Evolutionary conservation across 2,113 vertebrate genomes (phyloP).

Genomic region (Rallus limicola): DNA sequence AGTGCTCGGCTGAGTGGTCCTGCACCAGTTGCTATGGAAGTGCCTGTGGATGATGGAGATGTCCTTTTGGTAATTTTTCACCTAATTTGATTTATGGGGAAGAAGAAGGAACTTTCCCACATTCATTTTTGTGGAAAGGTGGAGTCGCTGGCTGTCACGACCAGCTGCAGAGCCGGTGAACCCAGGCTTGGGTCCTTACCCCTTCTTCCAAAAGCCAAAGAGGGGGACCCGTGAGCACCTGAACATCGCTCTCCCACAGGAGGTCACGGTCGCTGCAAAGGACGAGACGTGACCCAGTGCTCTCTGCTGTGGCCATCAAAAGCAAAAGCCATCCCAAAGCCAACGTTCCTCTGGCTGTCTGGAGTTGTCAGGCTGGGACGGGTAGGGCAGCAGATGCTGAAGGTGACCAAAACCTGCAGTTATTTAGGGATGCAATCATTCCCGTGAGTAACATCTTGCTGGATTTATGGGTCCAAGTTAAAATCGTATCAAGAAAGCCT

Average conservation of each 20-base stretch:
- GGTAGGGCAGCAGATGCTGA: not conserved
- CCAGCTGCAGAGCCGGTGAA: accelerated
- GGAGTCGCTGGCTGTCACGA: not conserved
- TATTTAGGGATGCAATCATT: not conserved
- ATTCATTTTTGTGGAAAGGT: slow-evolving; percentile 17
- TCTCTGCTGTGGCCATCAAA: not conserved
- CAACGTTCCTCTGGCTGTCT: not conserved
- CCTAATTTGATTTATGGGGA: slow-evolving; percentile 28
- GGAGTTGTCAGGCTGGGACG: not conserved
- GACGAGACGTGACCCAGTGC: accelerated
- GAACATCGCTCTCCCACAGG: not conserved
- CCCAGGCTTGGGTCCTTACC: not conserved
- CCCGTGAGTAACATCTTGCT: not conserved
- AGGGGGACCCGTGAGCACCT: not conserved
- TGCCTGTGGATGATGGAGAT: not conserved
- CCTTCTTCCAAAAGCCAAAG: not conserved
- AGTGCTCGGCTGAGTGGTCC: not conserved
- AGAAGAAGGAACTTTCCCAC: slow-evolving; percentile 55
- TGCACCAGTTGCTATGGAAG: slow-evolving; percentile 9
- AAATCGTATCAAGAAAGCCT: slow-evolving; percentile 39
- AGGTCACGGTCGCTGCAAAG: not conserved
- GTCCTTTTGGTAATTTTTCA: slow-evolving; percentile 27
- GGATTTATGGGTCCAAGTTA: slow-evolving; percentile 23
- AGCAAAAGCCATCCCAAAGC: not conserved
- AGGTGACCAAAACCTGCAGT: not conserved